Evolutionary conservation across 2,797 vertebrate genomes (phyloP).

Genomic region (Margarornis squamiger): DNA sequence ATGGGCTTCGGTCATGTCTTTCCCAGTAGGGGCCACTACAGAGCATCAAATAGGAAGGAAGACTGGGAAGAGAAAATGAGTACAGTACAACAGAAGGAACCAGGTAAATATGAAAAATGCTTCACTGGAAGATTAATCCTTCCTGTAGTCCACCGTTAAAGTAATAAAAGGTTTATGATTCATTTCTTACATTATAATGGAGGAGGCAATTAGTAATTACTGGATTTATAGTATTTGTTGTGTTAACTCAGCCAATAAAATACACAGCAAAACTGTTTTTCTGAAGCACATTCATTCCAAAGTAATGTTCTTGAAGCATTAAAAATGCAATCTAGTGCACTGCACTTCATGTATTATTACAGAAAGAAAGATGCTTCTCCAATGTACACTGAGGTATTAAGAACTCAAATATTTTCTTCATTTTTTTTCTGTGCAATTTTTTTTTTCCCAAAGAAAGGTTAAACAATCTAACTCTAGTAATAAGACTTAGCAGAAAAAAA

Average conservation of each 20-base stretch:
- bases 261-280: conserved; percentile 51
- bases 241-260: conserved; percentile 78
- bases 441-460: background rate
- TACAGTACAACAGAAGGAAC: conserved; percentile 34
- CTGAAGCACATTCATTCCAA: conserved; percentile 23
- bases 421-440: background rate
- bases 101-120: conserved; percentile 71
- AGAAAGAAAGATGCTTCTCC: background rate
- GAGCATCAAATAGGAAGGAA: conserved; percentile 63
- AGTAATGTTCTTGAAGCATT: conserved; percentile 39
- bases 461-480: conserved; percentile 7
- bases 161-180: conserved; percentile 78
- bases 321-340: conserved; percentile 23
- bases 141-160: conserved; percentile 71
- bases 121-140: conserved; percentile 72
- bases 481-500: conserved; percentile 2
- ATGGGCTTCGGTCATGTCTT: conserved; percentile 42
- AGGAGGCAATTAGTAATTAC: conserved; percentile 79
- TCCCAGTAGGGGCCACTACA: conserved; percentile 66
- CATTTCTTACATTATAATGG: conserved; percentile 78
- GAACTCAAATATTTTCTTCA: background rate
- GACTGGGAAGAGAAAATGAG: conserved; percentile 45
- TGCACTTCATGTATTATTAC: background rate
- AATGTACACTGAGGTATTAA: background rate
- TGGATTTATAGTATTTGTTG: conserved; percentile 80